Conservation (phyloP, 1,140 invertebrate species). For the Pseudoatta argentina region DNA sequence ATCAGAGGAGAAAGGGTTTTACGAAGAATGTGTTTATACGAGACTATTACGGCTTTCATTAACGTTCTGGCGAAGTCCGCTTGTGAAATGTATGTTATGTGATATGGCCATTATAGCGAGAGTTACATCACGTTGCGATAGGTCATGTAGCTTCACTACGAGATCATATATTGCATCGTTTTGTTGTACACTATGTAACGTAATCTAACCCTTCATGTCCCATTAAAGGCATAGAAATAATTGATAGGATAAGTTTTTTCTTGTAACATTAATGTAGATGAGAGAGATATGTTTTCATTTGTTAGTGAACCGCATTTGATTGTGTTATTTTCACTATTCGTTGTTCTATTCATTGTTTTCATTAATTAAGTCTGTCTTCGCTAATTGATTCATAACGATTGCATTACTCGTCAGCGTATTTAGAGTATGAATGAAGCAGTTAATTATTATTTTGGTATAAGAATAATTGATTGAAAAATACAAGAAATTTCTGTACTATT, state of each 20-base stretch:
- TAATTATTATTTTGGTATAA: background rate
- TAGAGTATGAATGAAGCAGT: background rate
- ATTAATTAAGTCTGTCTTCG: background rate
- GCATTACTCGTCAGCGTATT: background rate
- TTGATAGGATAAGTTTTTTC: background rate
- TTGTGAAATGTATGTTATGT: constrained; percentile 54
- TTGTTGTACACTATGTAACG: background rate
- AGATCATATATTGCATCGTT: constrained; percentile 55
- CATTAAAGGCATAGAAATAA: constrained; percentile 4
- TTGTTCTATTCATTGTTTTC: background rate
- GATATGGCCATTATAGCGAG: constrained; percentile 49
- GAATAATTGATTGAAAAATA: constrained; percentile 12
- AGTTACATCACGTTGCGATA: constrained; percentile 62
- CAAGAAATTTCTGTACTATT: background rate
- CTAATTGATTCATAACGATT: background rate
- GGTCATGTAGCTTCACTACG: constrained; percentile 47
- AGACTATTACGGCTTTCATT: constrained; percentile 45
- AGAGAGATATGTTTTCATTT: background rate
- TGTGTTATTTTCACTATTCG: background rate
- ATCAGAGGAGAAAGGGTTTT: constrained; percentile 21
- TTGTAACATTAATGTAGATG: background rate
- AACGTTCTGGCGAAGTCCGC: constrained; percentile 34
- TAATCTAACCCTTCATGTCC: constrained; percentile 7
- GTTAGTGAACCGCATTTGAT: background rate
- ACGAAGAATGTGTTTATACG: background rate